Evolutionary conservation across 64 coral and sea anemone genomes (phyloP).

Genomic region (Stichodactyla mertensii): DNA sequence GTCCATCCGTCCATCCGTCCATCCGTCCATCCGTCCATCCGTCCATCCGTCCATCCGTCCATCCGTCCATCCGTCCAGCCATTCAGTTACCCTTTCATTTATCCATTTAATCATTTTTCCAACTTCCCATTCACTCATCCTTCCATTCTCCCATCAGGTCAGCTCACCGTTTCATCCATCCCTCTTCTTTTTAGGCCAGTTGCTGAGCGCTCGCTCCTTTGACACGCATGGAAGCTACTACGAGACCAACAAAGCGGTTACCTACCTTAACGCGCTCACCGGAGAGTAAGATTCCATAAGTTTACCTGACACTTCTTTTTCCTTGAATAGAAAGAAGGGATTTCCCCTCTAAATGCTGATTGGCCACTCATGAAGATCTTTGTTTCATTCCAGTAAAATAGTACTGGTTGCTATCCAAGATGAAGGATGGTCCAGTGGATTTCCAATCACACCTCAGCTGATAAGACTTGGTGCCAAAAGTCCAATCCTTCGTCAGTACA

Average conservation of each 20-base stretch:
- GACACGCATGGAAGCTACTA: background rate
- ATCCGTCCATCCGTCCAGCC: background rate
- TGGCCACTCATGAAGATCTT: background rate
- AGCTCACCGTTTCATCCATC: background rate
- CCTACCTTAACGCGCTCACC: background rate
- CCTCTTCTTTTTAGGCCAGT: background rate
- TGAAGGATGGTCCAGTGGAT: background rate
- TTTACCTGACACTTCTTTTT: background rate
- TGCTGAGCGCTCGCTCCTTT: background rate
- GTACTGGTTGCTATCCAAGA: slow-evolving; percentile 17
- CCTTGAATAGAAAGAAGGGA: background rate
- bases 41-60: background rate
- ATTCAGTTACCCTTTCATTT: background rate
- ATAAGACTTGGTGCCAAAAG: slow-evolving; percentile 5
- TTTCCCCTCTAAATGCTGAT: background rate
- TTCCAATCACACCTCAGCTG: background rate
- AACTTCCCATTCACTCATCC: background rate
- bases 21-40: background rate
- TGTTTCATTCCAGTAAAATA: slow-evolving; percentile 9
- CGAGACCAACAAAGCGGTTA: background rate
- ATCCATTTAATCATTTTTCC: background rate
- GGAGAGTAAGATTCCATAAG: slow-evolving; percentile 9
- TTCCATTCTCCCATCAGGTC: background rate
- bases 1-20: background rate
- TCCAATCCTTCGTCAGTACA: background rate